Evolutionary conservation across 2,888 invertebrate species (phyloP).

Genomic region (Scaptomyza caliginosa): DNA sequence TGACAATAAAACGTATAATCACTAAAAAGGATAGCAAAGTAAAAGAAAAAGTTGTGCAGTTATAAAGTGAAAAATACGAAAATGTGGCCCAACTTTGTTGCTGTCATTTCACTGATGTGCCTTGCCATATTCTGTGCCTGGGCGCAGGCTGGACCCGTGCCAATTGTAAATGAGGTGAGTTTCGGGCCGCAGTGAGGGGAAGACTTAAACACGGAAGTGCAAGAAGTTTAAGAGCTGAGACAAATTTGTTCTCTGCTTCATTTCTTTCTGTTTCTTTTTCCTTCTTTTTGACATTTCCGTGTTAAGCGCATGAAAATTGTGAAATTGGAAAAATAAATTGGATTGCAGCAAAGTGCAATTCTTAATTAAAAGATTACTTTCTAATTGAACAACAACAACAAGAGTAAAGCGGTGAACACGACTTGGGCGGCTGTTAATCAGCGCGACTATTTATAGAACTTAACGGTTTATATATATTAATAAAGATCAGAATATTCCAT

Average conservation of each 20-base stretch:
- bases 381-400: constrained; percentile 45
- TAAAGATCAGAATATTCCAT: constrained; percentile 52
- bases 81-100: constrained; percentile 76
- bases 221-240: constrained; percentile 12
- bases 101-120: constrained; percentile 60
- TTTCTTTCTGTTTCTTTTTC: constrained; percentile 9
- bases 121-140: constrained; percentile 61
- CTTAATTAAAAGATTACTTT: constrained; percentile 62
- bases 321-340: background rate
- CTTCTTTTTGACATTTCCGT: constrained; percentile 33
- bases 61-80: constrained; percentile 30
- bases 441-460: constrained; percentile 51
- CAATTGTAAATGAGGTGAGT: constrained; percentile 83
- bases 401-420: constrained; percentile 41
- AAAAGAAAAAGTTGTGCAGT: constrained; percentile 34
- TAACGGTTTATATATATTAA: constrained; percentile 41
- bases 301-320: constrained; percentile 12
- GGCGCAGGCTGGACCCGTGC: constrained; percentile 80
- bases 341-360: constrained; percentile 34
- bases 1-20: constrained; percentile 39
- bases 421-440: constrained; percentile 62
- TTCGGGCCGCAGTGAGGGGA: constrained; percentile 5
- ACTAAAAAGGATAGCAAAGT: constrained; percentile 27
- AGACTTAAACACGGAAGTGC: constrained; percentile 4
- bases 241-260: constrained; percentile 1